phyloP scores from a whole-genome alignment of 2,113 vertebrate genomes.

The Apaloderma vittatum region DNA sequence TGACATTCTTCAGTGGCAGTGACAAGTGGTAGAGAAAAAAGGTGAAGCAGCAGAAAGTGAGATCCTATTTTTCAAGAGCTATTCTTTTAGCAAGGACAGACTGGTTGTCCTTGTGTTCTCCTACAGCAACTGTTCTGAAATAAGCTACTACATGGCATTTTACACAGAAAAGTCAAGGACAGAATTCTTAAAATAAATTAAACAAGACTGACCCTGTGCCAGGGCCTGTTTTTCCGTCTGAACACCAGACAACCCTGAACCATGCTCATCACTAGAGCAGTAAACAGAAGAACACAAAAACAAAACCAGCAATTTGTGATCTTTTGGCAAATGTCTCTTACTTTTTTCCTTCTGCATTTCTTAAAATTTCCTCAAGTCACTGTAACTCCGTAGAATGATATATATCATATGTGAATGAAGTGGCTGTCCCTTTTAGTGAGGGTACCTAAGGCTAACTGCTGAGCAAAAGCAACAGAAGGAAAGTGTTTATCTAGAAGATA shows the following conservation, averaged over 20 bases:
- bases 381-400: neutral
- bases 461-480: neutral
- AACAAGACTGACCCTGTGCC: rapidly evolving
- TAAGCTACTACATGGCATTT: neutral
- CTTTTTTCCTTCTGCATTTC: neutral
- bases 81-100: neutral
- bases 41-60: neutral
- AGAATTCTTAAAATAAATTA: neutral
- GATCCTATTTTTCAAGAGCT: neutral
- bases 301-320: neutral
- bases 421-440: neutral
- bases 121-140: neutral
- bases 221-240: neutral
- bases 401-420: neutral
- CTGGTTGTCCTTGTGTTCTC: neutral
- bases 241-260: neutral
- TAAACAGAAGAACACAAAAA: neutral
- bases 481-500: neutral
- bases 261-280: rapidly evolving
- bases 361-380: neutral
- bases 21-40: neutral
- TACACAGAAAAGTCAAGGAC: neutral
- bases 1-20: neutral
- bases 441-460: neutral
- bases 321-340: neutral